Conservation (phyloP, 2,888 invertebrate genomes). For the Limenitis camilla region DNA sequence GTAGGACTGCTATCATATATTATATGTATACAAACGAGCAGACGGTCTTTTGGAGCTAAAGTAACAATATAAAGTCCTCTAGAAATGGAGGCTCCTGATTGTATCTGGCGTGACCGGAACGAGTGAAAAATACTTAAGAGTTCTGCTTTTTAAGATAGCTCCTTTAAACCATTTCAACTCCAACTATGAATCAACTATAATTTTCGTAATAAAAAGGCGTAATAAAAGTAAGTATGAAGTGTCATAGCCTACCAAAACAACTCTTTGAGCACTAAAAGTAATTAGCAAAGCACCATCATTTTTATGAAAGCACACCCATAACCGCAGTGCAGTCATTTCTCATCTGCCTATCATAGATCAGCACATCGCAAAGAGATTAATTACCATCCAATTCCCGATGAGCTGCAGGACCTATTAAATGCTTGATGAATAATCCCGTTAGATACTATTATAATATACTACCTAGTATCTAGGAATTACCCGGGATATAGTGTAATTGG, state of each 20-base stretch:
- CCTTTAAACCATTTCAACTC: too few relatives aligned
- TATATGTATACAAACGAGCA: neutral
- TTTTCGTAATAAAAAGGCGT: too few relatives aligned
- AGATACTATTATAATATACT: slow-evolving; percentile 9
- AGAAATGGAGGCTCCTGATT: too few relatives aligned
- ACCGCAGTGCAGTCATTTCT: slow-evolving; percentile 40
- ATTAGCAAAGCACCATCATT: slow-evolving; percentile 4
- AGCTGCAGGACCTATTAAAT: slow-evolving; percentile 26
- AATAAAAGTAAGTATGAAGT: too few relatives aligned
- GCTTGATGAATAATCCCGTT: slow-evolving; percentile 25
- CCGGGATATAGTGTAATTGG: slow-evolving; percentile 15
- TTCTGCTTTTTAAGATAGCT: too few relatives aligned
- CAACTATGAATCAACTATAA: too few relatives aligned
- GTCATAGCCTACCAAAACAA: too few relatives aligned
- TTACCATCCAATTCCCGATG: slow-evolving; percentile 35
- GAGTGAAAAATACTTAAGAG: too few relatives aligned
- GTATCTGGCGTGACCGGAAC: too few relatives aligned
- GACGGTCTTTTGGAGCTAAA: too few relatives aligned
- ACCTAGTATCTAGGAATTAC: slow-evolving; percentile 10
- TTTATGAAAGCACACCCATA: slow-evolving; percentile 19
- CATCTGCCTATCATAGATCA: slow-evolving; percentile 55
- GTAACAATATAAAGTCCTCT: too few relatives aligned
- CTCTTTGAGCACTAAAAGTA: neutral
- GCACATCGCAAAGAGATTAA: slow-evolving; percentile 50
- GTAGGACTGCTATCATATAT: too few relatives aligned